phyloP scores from a whole-genome alignment of 2,113 vertebrate genomes.

The Nyctereutes procyonoides region DNA sequence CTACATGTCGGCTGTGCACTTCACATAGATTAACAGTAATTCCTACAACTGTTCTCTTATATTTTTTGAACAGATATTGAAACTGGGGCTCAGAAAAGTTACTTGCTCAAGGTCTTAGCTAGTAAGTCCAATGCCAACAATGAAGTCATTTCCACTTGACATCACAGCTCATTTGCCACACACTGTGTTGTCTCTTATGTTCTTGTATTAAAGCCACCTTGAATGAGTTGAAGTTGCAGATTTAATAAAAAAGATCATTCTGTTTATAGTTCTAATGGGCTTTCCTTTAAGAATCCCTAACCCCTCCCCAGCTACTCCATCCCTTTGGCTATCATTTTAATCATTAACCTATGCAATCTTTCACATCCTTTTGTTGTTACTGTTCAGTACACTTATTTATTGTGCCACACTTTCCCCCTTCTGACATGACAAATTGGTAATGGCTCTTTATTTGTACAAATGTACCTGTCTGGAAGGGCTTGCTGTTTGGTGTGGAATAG shows the following conservation, averaged over 20 bases:
- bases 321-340: constrained; percentile 7
- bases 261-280: not conserved
- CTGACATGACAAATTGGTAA: not conserved
- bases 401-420: not conserved
- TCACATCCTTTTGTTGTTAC: not conserved
- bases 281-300: not conserved
- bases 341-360: not conserved
- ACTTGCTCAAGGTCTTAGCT: not conserved
- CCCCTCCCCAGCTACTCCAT: not conserved
- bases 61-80: not conserved
- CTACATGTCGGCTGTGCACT: not conserved
- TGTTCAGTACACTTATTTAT: not conserved
- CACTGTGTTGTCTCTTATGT: not conserved
- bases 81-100: constrained; percentile 6
- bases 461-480: not conserved
- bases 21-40: not conserved
- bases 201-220: not conserved
- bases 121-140: not conserved
- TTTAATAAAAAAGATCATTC: not conserved
- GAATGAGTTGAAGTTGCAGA: not conserved
- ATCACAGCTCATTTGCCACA: not conserved
- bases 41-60: not conserved
- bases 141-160: not conserved
- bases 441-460: not conserved
- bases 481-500: not conserved